A percentile compares a stretch with the other conserved stretches of the same genome.
Evolutionary conservation across 1,140 invertebrate genomes (phyloP).

Genomic region (Drosophila paulistorum): DNA sequence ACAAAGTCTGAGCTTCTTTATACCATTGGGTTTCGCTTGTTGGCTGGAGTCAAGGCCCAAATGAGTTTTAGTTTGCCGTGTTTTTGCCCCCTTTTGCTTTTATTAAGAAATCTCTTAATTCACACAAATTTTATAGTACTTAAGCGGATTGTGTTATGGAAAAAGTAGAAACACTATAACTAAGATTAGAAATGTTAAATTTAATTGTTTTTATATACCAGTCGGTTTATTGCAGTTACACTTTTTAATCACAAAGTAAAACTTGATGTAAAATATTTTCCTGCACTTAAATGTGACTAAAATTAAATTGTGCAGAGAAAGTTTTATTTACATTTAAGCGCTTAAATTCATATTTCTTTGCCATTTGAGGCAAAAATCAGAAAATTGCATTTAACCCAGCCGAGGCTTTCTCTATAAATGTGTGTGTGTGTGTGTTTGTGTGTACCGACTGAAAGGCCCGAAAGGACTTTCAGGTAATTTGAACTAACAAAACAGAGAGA

Average conservation of each 20-base stretch:
- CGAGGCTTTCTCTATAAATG: conserved; percentile 10
- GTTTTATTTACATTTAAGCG: not conserved
- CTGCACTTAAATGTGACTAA: too few relatives aligned
- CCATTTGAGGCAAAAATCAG: not conserved
- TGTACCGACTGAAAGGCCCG: conserved; percentile 52
- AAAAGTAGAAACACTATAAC: conserved; percentile 43
- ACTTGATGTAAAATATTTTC: too few relatives aligned
- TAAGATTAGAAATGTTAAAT: conserved; percentile 52
- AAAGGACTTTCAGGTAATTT: conserved; percentile 73
- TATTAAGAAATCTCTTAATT: conserved; percentile 66
- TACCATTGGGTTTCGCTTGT: not conserved
- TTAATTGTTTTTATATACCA: conserved; percentile 52
- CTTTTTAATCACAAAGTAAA: too few relatives aligned
- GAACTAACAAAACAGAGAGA: conserved; percentile 55
- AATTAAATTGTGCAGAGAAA: conserved; percentile 19
- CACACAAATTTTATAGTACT: conserved; percentile 53
- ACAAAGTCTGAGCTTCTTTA: conserved; percentile 42
- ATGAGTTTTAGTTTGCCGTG: conserved; percentile 36
- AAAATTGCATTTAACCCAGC: not conserved
- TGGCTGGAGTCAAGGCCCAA: conserved; percentile 27
- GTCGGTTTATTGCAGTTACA: conserved; percentile 8
- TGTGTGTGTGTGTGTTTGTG: conserved; percentile 33
- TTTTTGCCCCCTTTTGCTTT: conserved; percentile 32
- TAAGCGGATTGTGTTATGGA: conserved; percentile 58
- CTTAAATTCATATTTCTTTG: conserved; percentile 4